Evolutionary conservation across 2,113 vertebrate genomes (phyloP).

Genomic region (Cyprinodon variegatus): DNA sequence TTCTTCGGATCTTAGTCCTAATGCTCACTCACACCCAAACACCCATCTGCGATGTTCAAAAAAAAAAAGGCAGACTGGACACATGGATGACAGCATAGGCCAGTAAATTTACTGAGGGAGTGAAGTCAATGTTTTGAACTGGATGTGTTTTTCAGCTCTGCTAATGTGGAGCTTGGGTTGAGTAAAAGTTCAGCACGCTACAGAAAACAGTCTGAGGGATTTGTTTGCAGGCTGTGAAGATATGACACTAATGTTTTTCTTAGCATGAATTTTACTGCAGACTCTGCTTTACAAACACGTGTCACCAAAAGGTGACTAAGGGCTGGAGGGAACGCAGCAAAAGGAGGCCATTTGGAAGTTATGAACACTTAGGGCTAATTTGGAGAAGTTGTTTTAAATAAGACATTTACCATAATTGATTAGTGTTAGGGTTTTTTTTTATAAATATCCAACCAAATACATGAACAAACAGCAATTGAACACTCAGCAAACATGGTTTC

Average conservation of each 20-base stretch:
- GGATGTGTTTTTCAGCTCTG: conserved; percentile 64
- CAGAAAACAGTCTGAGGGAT: conserved; percentile 41
- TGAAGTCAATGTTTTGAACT: conserved; percentile 67
- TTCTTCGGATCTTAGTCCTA: conserved; percentile 61
- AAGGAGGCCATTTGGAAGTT: not conserved
- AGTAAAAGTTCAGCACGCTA: conserved; percentile 60
- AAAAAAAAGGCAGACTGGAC: conserved; percentile 18
- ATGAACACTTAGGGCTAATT: not conserved
- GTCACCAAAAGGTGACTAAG: not conserved
- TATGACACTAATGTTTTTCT: conserved; percentile 8
- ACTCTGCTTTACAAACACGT: conserved; percentile 9
- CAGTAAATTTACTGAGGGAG: conserved; percentile 57
- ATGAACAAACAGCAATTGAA: not conserved
- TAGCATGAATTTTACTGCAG: conserved; percentile 6
- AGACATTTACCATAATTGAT: not conserved
- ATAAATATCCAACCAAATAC: not conserved
- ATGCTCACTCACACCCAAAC: conserved; percentile 72
- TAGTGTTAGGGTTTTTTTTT: not conserved
- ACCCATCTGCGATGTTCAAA: conserved; percentile 49
- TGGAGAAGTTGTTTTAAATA: not conserved
- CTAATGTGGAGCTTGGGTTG: conserved; percentile 46
- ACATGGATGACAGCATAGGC: conserved; percentile 34
- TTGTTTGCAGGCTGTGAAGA: conserved; percentile 40
- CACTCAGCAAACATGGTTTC: not conserved
- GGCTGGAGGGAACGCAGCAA: not conserved